Conservation (phyloP, 2,113 vertebrate genomes). For the Phaethornis superciliosus region DNA sequence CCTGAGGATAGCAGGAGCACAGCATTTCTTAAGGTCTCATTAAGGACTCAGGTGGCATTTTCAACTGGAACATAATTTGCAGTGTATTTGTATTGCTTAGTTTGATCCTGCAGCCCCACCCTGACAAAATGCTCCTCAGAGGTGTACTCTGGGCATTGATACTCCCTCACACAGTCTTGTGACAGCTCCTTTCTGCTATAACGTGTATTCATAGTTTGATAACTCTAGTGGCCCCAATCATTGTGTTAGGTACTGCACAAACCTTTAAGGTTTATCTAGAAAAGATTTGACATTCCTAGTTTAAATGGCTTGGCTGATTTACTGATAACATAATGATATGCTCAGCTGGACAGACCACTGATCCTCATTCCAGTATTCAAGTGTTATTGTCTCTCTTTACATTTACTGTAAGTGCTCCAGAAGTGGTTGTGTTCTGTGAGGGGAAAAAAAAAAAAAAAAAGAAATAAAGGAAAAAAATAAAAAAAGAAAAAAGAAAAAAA, state of each 20-base stretch:
- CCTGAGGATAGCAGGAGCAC: neutral
- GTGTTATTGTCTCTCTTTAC: constrained; percentile 10
- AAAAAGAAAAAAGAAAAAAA: too few species aligned
- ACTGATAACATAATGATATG: constrained; percentile 38
- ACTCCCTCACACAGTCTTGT: neutral
- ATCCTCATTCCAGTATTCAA: constrained; percentile 27
- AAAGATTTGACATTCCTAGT: constrained; percentile 37
- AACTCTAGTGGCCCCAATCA: neutral
- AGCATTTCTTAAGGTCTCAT: neutral
- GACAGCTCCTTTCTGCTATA: neutral
- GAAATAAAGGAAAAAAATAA: too few species aligned
- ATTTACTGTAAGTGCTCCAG: constrained; percentile 57
- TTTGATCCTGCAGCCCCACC: neutral
- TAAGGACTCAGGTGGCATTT: neutral
- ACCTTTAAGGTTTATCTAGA: constrained; percentile 33
- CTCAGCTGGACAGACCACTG: neutral
- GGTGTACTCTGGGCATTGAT: neutral
- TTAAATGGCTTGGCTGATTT: constrained; percentile 31
- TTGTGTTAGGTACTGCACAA: constrained; percentile 9
- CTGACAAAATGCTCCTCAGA: neutral
- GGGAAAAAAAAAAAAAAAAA: too few species aligned
- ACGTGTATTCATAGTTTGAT: constrained; percentile 19
- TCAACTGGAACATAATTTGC: neutral
- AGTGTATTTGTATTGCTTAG: neutral
- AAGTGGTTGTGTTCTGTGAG: neutral